Evolutionary conservation across 2,888 invertebrate genomes (phyloP).

Genomic region (Sisyra terminalis): DNA sequence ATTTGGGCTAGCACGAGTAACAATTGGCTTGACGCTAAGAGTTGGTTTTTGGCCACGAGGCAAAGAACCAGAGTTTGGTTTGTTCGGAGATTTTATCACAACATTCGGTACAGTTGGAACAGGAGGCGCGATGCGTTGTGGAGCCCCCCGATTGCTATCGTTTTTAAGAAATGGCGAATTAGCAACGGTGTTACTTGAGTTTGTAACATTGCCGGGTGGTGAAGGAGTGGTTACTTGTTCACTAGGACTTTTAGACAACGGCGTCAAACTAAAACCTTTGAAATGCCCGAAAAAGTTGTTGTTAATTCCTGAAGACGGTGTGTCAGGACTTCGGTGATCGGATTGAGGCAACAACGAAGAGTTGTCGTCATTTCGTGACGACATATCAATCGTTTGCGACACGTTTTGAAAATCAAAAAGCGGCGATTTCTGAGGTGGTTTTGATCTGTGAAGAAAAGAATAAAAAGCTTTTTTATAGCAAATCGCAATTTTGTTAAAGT

Average conservation of each 20-base stretch:
- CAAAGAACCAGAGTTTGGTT: constrained; percentile 15
- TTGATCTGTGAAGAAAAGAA: constrained; percentile 19
- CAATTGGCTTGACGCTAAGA: constrained; percentile 10
- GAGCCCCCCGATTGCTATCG: constrained; percentile 23
- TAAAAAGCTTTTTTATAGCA: constrained; percentile 2
- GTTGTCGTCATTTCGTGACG: constrained; percentile 48
- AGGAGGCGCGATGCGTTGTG: constrained; percentile 45
- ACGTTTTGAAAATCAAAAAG: constrained; percentile 23
- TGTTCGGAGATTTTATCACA: constrained; percentile 22
- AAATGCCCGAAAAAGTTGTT: constrained; percentile 69
- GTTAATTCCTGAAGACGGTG: constrained; percentile 29
- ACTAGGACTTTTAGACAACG: constrained; percentile 32
- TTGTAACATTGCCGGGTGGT: constrained; percentile 6
- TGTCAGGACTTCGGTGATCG: constrained; percentile 28
- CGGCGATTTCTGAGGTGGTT: constrained; percentile 24
- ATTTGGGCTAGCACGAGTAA: constrained; percentile 13
- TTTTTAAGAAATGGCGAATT: constrained; percentile 18
- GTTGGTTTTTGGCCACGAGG: constrained; percentile 6
- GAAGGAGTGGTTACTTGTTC: constrained; percentile 15
- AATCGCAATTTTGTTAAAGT: not conserved
- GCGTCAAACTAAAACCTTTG: constrained; percentile 67
- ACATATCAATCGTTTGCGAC: constrained; percentile 30
- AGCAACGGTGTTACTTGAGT: constrained; percentile 6
- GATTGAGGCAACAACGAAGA: constrained; percentile 45
- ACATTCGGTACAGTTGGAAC: constrained; percentile 31